Base-by-base conservation (phyloP, 2,797 vertebrate genomes). In the Chaetodon trifasciatus region DNA sequence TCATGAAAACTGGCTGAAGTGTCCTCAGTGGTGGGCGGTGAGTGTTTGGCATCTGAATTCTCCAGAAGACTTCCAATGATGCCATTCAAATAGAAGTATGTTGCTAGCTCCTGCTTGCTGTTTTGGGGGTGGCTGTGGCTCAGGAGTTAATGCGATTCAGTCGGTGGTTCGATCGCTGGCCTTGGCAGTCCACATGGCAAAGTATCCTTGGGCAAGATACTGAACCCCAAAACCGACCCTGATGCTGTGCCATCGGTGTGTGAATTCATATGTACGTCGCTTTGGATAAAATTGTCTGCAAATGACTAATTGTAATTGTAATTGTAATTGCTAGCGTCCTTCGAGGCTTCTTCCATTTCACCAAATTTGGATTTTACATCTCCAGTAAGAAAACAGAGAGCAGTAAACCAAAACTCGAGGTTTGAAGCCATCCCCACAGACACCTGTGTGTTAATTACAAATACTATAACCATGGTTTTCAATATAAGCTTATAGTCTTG, bases 1-100 rank as follows among this genome's bases (percentile, higher is more conserved):
- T 74, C 62, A 56, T 77, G 52, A 70, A 80, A 81, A 78, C 67
- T 80, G 70, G 60, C 74, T 73, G 24, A 63, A 71, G 74, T n/a
- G 64, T 79, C 39, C 40, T 21, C 0, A 2, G 50, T 71, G 70
- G 82, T 79, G 68, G 77, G 76, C 4, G 24, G 46, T 10, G 0
- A 79, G 64, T 60, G 53, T 78, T 83, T 40, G 65, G 46, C 32
- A 2, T 77, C 24, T 3, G 61, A 39, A 63, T 65, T 65, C 57
- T 56, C 57, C 62, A 73, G 10, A 60, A 67, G 78, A 68, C 70
- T 35, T 68, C 28, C 60, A 58, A 37, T 13, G 46, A 42, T 37
- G 40, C 28, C 12, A 13, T 69, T 57, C 12, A 40, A 16, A 49
- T 19, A 52, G 28, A 52, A 21, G 8, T 32, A 21, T 55, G 46